Conservation (phyloP, 2,113 vertebrate species). For the Brachyhypopomus occidentalis region DNA sequence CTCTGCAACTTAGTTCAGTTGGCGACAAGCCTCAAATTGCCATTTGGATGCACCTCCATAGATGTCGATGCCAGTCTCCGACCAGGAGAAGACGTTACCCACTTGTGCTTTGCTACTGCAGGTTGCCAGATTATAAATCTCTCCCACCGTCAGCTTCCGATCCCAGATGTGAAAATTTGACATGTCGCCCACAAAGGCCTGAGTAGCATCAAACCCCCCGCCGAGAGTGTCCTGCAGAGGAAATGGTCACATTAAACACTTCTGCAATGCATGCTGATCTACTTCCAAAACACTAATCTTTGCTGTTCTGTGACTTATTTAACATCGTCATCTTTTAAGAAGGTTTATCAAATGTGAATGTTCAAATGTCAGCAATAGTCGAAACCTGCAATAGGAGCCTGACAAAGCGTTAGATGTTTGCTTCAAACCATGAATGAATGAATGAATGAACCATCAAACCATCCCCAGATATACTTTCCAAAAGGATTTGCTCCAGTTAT, state of each 20-base stretch:
- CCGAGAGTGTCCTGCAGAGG: constrained; percentile 88
- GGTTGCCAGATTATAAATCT: constrained; percentile 93
- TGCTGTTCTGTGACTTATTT: no score
- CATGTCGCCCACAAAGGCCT: constrained; percentile 95
- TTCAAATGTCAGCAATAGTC: no score
- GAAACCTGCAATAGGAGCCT: no score
- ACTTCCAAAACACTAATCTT: no score
- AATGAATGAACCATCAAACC: no score
- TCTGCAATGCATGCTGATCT: constrained; percentile 54
- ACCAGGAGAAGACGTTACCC: constrained; percentile 95
- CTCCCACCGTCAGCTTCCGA: constrained; percentile 87
- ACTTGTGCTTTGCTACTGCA: constrained; percentile 91
- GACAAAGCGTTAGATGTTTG: neutral
- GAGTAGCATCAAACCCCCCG: constrained; percentile 95
- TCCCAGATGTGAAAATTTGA: constrained; percentile 99
- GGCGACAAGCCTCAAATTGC: constrained; percentile 97
- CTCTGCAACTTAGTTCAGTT: constrained; percentile 85
- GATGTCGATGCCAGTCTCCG: constrained; percentile 90
- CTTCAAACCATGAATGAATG: no score
- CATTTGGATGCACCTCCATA: constrained; percentile 95
- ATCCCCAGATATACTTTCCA: neutral
- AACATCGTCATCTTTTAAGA: no score
- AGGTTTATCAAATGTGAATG: no score
- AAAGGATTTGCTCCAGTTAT: neutral
- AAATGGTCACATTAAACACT: neutral